These are phyloP conservation scores for Trissolcus basalis DNA, from an alignment of 1,140 invertebrate species.

Conservation along the genomic window DNA sequence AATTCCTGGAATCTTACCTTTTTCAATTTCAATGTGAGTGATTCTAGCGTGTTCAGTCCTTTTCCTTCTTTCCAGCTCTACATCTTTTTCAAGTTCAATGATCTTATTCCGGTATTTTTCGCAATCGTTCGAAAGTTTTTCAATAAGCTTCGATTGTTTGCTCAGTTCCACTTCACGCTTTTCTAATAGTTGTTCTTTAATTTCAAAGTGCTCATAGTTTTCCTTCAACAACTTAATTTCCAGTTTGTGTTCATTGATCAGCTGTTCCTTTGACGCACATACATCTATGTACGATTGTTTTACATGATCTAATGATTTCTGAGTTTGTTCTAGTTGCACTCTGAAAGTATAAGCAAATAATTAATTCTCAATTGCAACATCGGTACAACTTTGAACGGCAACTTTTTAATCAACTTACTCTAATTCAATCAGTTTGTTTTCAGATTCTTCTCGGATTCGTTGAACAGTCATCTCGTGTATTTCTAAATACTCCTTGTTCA, in stretches of 20 bases:
- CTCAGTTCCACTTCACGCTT: conserved; percentile 62
- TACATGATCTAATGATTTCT: conserved; percentile 71
- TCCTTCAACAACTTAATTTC: conserved; percentile 67
- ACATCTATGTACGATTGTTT: conserved; percentile 73
- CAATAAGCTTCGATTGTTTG: conserved; percentile 61
- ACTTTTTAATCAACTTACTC: conserved; percentile 60
- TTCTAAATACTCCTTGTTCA: conserved; percentile 71
- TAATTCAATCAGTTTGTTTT: conserved; percentile 69
- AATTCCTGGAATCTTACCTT: conserved; percentile 50
- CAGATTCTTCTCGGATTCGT: conserved; percentile 66
- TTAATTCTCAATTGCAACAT: conserved; percentile 15
- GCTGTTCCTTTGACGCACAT: conserved; percentile 69
- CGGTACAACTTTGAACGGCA: conserved; percentile 18
- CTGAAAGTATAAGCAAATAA: conserved; percentile 51
- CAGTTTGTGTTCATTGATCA: conserved; percentile 65
- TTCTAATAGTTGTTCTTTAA: conserved; percentile 59
- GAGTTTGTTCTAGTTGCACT: conserved; percentile 71
- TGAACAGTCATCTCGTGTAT: conserved; percentile 71
- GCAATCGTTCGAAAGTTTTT: conserved; percentile 63
- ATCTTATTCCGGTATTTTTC: conserved; percentile 64
- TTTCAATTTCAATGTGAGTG: conserved; percentile 69
- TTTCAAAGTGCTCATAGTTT: conserved; percentile 62
- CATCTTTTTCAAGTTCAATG: conserved; percentile 69
- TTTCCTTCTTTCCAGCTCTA: conserved; percentile 64
- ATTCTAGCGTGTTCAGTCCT: conserved; percentile 66